Conservation (phyloP, 2,797 vertebrate species). For the Fistularia tabacaria region DNA sequence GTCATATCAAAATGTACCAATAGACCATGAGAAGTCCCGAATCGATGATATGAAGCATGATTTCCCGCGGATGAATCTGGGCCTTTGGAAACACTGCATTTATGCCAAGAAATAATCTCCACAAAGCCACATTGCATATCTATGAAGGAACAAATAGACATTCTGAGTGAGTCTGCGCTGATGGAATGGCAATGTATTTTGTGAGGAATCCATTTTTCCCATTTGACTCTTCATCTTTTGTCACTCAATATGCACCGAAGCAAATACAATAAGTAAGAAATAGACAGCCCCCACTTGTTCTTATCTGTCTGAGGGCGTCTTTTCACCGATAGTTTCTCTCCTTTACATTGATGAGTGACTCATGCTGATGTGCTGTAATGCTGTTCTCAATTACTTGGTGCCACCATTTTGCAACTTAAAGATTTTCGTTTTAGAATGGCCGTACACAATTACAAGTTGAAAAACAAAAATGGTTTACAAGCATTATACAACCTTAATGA, state of each 20-base stretch:
- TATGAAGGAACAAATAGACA: slow-evolving; percentile 28
- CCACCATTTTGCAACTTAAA: slow-evolving; percentile 11
- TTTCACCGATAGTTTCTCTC: slow-evolving; percentile 28
- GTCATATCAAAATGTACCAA: slow-evolving; percentile 14
- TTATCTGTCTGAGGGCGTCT: slow-evolving; percentile 16
- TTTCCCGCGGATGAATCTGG: slow-evolving; percentile 22
- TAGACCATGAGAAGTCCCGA: slow-evolving; percentile 12
- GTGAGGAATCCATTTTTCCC: slow-evolving; percentile 33
- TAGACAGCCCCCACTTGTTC: slow-evolving; percentile 16
- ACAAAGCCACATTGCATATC: slow-evolving; percentile 37
- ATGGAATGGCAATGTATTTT: slow-evolving; percentile 31
- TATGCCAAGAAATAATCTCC: slow-evolving; percentile 32
- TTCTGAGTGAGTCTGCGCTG: slow-evolving; percentile 24
- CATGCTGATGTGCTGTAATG: slow-evolving; percentile 9
- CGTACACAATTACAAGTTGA: slow-evolving; percentile 4
- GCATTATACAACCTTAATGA: background rate
- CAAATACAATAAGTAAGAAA: slow-evolving; percentile 28
- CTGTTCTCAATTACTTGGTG: slow-evolving; percentile 10
- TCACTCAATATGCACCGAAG: slow-evolving; percentile 22
- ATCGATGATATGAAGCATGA: slow-evolving; percentile 20
- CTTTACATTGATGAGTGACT: slow-evolving; percentile 9
- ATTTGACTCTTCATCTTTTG: slow-evolving; percentile 39
- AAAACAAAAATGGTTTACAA: background rate
- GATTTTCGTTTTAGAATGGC: background rate
- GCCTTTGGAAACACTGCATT: slow-evolving; percentile 21